Evolutionary conservation across 2,888 invertebrate species (phyloP).

Genomic region (Odontocolon sp.): DNA sequence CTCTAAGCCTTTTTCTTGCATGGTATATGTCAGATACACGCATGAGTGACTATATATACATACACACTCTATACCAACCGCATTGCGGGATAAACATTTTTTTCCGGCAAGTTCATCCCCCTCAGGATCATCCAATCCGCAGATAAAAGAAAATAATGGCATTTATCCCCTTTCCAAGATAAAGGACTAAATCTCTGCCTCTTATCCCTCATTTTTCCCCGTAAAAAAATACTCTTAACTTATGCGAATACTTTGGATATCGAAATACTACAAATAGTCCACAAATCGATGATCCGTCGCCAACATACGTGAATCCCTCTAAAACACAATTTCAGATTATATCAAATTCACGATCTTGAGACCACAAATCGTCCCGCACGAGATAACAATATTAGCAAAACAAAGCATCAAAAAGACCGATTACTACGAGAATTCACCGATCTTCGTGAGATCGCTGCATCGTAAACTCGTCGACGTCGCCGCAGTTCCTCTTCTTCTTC

Average conservation of each 20-base stretch:
- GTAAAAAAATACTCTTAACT: conserved; percentile 44
- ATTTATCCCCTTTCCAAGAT: conserved; percentile 54
- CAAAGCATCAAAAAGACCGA: too few relatives aligned
- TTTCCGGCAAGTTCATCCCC: conserved; percentile 34
- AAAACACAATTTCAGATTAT: not conserved
- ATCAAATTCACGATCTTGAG: not conserved
- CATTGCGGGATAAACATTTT: conserved; percentile 36
- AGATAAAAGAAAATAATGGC: conserved; percentile 60
- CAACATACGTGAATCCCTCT: not conserved
- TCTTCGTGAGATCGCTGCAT: not conserved
- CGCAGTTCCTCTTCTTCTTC: not conserved
- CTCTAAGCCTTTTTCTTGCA: too few relatives aligned
- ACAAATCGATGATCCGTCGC: not conserved
- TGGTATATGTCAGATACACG: conserved; percentile 37
- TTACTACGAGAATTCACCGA: conserved; percentile 1
- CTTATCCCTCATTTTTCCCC: conserved; percentile 13
- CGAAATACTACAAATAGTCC: not conserved
- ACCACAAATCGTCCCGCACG: too few relatives aligned
- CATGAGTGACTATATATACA: not conserved
- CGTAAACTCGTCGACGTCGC: not conserved
- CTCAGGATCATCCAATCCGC: conserved; percentile 29
- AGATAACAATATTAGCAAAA: not conserved
- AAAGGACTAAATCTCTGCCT: conserved; percentile 44
- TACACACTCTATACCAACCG: conserved; percentile 7
- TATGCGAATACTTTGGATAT: conserved; percentile 17